Conservation (phyloP, 2,888 invertebrate genomes). For the Therioaphis trifolii region DNA sequence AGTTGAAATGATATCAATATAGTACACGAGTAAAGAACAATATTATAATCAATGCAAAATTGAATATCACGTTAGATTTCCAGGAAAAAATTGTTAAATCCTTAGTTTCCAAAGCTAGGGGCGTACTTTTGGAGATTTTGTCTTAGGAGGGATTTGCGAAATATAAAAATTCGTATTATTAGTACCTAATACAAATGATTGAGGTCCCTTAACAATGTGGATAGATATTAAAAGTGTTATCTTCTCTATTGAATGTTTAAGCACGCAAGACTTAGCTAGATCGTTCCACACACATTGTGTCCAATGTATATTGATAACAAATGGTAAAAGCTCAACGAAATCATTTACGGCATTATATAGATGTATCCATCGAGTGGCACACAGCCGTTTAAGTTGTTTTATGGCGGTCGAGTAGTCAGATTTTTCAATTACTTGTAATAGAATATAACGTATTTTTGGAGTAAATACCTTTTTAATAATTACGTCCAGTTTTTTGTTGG, state of each 20-base stretch:
- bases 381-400: slow-evolving; percentile 24
- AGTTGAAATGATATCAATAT: too few relatives aligned
- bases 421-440: slow-evolving; percentile 28
- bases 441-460: slow-evolving; percentile 28
- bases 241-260: neutral
- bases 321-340: slow-evolving; percentile 26
- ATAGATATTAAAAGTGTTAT: slow-evolving; percentile 23
- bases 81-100: too few relatives aligned
- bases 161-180: too few relatives aligned
- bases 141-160: too few relatives aligned
- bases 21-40: too few relatives aligned
- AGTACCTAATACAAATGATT: too few relatives aligned
- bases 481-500: too few relatives aligned
- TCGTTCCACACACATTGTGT: slow-evolving; percentile 15
- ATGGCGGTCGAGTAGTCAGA: neutral
- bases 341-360: slow-evolving; percentile 5
- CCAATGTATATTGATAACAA: slow-evolving; percentile 17
- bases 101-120: too few relatives aligned
- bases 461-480: too few relatives aligned
- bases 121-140: too few relatives aligned
- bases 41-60: too few relatives aligned
- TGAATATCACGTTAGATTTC: too few relatives aligned
- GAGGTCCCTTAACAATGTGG: neutral
- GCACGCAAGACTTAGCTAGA: neutral
- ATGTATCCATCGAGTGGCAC: slow-evolving; percentile 22